Percentiles rank a stretch among this genome's conserved stretches.
phyloP scores from a whole-genome alignment of 2,888 invertebrate genomes.

The Myopa tessellatipennis region DNA sequence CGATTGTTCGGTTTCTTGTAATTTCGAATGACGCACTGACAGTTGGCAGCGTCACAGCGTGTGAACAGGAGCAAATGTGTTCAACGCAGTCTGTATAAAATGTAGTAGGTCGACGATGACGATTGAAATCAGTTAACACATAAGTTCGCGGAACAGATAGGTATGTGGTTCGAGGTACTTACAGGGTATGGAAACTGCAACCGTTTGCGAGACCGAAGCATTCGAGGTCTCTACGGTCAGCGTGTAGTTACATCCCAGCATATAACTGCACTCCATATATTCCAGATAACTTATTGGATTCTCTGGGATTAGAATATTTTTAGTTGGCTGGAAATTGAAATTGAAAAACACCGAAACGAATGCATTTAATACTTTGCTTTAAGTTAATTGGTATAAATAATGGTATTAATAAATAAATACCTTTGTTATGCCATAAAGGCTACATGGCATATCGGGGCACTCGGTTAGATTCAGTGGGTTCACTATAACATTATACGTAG shows the following conservation, averaged over 20 bases:
- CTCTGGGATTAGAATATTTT: constrained; percentile 49
- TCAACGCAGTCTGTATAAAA: constrained; percentile 57
- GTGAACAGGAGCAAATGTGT: constrained; percentile 59
- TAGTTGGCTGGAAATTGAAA: constrained; percentile 35
- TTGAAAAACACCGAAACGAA: neutral
- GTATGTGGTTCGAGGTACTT: constrained; percentile 24
- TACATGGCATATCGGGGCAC: constrained; percentile 58
- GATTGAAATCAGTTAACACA: too few species aligned
- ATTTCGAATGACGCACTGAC: constrained; percentile 52
- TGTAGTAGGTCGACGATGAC: neutral
- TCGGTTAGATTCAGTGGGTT: constrained; percentile 56
- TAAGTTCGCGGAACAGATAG: too few species aligned
- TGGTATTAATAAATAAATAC: constrained; percentile 37
- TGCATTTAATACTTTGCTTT: neutral
- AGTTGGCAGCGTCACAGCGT: constrained; percentile 53
- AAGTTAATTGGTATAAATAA: neutral
- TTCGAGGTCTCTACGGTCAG: constrained; percentile 61
- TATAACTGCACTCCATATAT: constrained; percentile 59
- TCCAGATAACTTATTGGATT: constrained; percentile 55
- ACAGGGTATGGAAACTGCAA: constrained; percentile 57
- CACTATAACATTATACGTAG: constrained; percentile 60
- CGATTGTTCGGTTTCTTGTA: constrained; percentile 54
- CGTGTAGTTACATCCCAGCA: constrained; percentile 62
- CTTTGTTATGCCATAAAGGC: constrained; percentile 54
- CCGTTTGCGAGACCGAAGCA: constrained; percentile 51